Percentiles rank a stretch among this genome's conserved stretches.
Evolutionary conservation across 2,113 vertebrate species (phyloP).

Genomic region (Coregonus clupeaformis): DNA sequence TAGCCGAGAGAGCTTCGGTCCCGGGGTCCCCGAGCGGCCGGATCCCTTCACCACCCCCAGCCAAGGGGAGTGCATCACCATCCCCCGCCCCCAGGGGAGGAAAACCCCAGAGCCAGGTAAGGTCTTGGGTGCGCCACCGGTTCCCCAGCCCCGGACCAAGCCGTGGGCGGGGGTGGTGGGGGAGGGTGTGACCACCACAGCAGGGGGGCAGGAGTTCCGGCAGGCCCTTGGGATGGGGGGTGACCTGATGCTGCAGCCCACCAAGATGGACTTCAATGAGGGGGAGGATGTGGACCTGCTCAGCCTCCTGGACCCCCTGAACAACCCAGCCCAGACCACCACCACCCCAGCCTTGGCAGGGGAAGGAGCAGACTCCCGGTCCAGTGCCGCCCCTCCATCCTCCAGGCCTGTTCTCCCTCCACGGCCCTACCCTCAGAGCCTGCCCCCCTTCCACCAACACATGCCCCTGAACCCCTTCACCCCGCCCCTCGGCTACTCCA

Average conservation of each 20-base stretch:
- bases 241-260: conserved; percentile 73
- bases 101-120: conserved; percentile 88
- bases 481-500: conserved; percentile 66
- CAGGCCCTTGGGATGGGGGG: conserved; percentile 61
- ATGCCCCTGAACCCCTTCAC: conserved; percentile 84
- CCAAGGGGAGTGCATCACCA: conserved; percentile 80
- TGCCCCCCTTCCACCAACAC: conserved; percentile 70
- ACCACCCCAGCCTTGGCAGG: not conserved
- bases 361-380: conserved; percentile 26
- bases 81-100: conserved; percentile 90
- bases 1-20: conserved; percentile 52
- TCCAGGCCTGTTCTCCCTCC: conserved; percentile 61
- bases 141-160: conserved; percentile 70
- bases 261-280: conserved; percentile 45
- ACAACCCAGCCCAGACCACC: conserved; percentile 17
- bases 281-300: conserved; percentile 77
- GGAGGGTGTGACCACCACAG: conserved; percentile 55
- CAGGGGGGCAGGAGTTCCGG: conserved; percentile 67
- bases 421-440: conserved; percentile 65
- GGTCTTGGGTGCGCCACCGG: conserved; percentile 76
- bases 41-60: conserved; percentile 27
- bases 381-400: conserved; percentile 34
- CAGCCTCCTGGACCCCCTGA: conserved; percentile 87
- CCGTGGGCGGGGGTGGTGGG: conserved; percentile 46
- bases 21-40: conserved; percentile 7